Base-by-base conservation (phyloP, 2,888 invertebrate genomes). In the Lasioglossum leucozonium region DNA sequence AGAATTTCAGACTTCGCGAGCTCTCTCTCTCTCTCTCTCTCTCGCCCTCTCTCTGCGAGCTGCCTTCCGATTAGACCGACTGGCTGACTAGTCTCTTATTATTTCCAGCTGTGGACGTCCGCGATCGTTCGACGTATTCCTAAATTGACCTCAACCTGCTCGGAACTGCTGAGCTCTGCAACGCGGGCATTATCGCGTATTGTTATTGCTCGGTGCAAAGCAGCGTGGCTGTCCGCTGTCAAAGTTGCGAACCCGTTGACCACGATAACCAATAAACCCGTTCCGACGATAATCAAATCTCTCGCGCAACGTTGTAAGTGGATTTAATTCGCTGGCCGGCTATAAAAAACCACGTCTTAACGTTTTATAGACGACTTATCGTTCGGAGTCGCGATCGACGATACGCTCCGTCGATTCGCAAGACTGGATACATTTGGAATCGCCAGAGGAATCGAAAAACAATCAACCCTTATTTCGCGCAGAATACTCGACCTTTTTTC, bases 1-100 rank as follows among this genome's bases (percentile, higher is more conserved):
- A 78, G 85, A 81, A 83, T 85, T 84, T 88, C 83, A 51, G 77
- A 26, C 81, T n/a, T 81, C 72, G 77, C 26, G 42, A 76, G 71
- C 67, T 82, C 86, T 77, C 81, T 55, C 34, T 34, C 34, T 34
- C 34, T 34, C 34, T 34, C 34, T 34, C 34, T 34, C 34, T 34
- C 34, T 34, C n/a, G n/a, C n/a, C n/a, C 67, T 82, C 83, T 77
- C 81, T 55, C 22, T 77, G 77, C 76, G 72, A 78, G 34, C 37
- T 73, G 78, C 42, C 22, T 16, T 55, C 13, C 78, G 71, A 34
- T 77, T 83, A 73, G 81, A 71, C 22, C 22, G 65, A 30, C 51
- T 16, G 65, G n/a, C 51, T 16, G 22, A 55, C 51, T 67, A 67
- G 80, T 74, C 42, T 77, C 65, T 81, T 73, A 67, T 79, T 72